Conservation (phyloP, 2,797 vertebrate genomes). For the Acanthopagrus latus region DNA sequence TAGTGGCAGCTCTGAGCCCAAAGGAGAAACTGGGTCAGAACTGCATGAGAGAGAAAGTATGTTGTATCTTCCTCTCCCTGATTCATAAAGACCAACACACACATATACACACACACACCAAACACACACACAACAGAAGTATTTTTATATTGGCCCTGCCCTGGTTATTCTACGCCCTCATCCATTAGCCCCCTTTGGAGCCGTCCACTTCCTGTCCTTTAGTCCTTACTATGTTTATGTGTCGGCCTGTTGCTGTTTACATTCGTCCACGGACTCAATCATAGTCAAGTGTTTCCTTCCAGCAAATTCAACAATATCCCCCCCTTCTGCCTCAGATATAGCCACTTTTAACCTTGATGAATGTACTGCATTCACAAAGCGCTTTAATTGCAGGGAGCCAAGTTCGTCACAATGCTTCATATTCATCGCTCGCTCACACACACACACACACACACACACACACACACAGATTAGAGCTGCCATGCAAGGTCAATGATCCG, state of each 20-base stretch:
- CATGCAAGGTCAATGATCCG: constrained; percentile 29
- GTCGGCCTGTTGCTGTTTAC: constrained; percentile 32
- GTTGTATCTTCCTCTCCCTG: constrained; percentile 43
- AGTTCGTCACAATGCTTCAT: constrained; percentile 36
- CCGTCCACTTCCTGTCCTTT: background rate
- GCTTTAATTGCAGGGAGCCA: background rate
- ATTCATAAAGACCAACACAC: constrained; percentile 33
- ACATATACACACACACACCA: constrained; percentile 20
- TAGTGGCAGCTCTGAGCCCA: constrained; percentile 74
- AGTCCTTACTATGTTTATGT: constrained; percentile 19
- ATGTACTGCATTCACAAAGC: constrained; percentile 29
- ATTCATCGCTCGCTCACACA: constrained; percentile 23
- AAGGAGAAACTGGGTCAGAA: constrained; percentile 83
- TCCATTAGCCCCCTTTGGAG: constrained; percentile 22
- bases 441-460: background rate
- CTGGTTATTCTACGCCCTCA: constrained; percentile 27
- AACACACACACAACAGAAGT: constrained; percentile 31
- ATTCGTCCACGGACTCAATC: background rate
- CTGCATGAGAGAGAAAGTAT: constrained; percentile 53
- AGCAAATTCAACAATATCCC: constrained; percentile 4
- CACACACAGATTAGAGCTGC: constrained; percentile 4
- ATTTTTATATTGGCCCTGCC: constrained; percentile 39
- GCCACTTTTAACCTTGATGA: background rate
- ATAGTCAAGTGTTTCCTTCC: background rate
- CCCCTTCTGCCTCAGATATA: background rate